Evolutionary conservation across 2,113 vertebrate genomes (phyloP), one percentile per base, ranked within the genome.

Genomic region (Equus quagga): DNA sequence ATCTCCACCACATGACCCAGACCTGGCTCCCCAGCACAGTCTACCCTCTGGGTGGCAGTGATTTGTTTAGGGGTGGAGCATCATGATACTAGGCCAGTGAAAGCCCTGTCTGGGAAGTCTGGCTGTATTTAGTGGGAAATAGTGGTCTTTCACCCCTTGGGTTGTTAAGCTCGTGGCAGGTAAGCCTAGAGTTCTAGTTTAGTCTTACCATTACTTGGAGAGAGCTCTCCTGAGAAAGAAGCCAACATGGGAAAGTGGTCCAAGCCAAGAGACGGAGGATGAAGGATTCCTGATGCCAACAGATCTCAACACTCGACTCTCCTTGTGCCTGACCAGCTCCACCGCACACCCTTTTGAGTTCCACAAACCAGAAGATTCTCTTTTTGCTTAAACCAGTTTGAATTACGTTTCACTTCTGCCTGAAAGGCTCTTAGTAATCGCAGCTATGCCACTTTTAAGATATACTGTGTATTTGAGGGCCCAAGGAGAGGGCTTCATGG

Each of bases 391-490:
- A 54, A 62, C 0, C 15, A n/a, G n/a, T 85, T 92, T 81, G 70
- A 69, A 87, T 49, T 15, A 9, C 17, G 8, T 69, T 93, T 90
- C n/a, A 83, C 33, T 76, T 94, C 7, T 72, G 76, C n/a, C 70
- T 60, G 18, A 84, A 78, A 92, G 46, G 51, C 13, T 95, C 70
- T 87, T 92, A 80, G 36, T 93, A 76, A 86, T 97, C 70, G 54
- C 23, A 72, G 83, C 83, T 92, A 41, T n/a, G 44, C 56, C 75
- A 83, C 69, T 87, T 93, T 89, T 51, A 95, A 96, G 75, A 92
- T 31, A 92, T 58, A 84, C 60, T 72, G 24, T 36, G 91, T 83
- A 93, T 89, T 60, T 91, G 75, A 87, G 72, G 94, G 89, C 56
- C 76, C 80, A 96, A 79, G 56, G 41, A 96, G 69, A 92, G 64